Evolutionary conservation across 2,797 vertebrate genomes (phyloP).

Genomic region (Pelobates cultripes): DNA sequence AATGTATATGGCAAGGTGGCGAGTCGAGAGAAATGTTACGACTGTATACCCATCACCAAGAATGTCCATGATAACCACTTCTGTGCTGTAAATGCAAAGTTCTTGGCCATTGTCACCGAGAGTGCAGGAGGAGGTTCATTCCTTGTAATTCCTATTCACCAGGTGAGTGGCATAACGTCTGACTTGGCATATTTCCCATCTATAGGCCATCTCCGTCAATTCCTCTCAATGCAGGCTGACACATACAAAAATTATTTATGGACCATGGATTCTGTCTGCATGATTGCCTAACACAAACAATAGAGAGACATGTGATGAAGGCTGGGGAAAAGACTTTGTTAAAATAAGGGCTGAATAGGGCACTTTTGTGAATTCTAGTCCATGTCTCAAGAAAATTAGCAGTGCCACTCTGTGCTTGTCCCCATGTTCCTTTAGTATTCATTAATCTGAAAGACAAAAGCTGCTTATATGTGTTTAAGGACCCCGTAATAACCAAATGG

Average conservation of each 20-base stretch:
- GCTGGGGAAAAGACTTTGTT: no score
- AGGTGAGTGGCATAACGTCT: slow-evolving; percentile 75
- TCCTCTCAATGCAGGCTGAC: background rate
- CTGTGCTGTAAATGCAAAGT: slow-evolving; percentile 92
- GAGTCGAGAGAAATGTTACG: slow-evolving; percentile 94
- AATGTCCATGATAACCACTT: slow-evolving; percentile 99
- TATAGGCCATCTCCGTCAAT: background rate
- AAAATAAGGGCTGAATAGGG: no score
- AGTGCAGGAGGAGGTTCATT: slow-evolving; percentile 92
- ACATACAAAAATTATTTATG: background rate
- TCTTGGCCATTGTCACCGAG: slow-evolving; percentile 93
- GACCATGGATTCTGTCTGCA: background rate
- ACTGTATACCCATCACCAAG: slow-evolving; percentile 95
- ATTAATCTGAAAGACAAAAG: no score
- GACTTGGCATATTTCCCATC: background rate
- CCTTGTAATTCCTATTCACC: slow-evolving; percentile 88
- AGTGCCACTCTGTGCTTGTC: no score
- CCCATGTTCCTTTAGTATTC: no score
- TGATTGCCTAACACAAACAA: no score
- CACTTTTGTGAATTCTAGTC: no score
- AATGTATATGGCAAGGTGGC: slow-evolving; percentile 96
- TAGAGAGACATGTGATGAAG: no score
- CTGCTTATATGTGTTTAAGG: no score
- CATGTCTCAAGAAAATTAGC: no score
- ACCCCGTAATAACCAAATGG: no score